These are phyloP conservation scores for Mustela lutreola DNA, from an alignment of 2,113 vertebrate species.

Conservation along the genomic window DNA sequence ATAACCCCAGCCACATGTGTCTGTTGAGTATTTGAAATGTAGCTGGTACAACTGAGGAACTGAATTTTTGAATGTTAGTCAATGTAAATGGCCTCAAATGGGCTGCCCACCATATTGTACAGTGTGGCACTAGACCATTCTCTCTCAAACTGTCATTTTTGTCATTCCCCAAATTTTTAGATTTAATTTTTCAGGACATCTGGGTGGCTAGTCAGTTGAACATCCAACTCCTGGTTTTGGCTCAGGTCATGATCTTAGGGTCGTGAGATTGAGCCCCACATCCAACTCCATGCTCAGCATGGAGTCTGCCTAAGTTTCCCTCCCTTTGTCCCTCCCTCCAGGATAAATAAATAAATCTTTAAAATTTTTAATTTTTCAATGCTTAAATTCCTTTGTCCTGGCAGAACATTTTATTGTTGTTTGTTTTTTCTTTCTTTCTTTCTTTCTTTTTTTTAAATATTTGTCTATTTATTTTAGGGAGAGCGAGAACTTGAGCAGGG, in stretches of 20 bases:
- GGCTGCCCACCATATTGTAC: not conserved
- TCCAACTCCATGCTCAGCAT: rapidly evolving
- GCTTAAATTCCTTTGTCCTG: not conserved
- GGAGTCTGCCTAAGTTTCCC: not conserved
- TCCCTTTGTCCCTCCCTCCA: not conserved
- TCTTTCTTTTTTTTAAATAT: not conserved
- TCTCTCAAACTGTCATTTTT: not conserved
- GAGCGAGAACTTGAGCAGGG: not conserved
- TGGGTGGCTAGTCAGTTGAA: not conserved
- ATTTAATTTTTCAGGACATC: not conserved
- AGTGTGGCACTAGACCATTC: not conserved
- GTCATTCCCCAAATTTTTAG: not conserved
- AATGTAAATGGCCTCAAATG: not conserved
- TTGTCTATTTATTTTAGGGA: not conserved
- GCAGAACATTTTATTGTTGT: not conserved
- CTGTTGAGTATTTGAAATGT: not conserved
- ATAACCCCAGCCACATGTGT: not conserved
- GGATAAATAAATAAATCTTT: not conserved
- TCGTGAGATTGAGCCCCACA: not conserved
- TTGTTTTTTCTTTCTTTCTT: not conserved
- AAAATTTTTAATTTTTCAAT: slow-evolving; percentile 1
- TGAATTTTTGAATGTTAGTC: not conserved
- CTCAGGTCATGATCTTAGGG: not conserved
- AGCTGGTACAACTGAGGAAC: not conserved
- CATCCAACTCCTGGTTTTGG: not conserved